Conservation (phyloP, 2,113 vertebrate species). For the Tursiops truncatus region DNA sequence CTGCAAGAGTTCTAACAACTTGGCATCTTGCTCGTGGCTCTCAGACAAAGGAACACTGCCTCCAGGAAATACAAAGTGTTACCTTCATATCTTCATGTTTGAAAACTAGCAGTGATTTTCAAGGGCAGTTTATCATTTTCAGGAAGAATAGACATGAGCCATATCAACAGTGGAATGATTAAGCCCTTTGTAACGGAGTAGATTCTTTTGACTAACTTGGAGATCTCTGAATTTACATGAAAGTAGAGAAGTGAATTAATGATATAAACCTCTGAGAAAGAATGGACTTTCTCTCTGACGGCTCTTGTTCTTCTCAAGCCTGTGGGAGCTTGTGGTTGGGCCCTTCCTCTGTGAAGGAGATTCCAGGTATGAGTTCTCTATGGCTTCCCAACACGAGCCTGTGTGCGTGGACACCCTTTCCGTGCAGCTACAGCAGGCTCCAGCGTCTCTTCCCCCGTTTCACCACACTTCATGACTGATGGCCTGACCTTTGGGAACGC, state of each 20-base stretch:
- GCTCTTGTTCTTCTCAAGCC: background rate
- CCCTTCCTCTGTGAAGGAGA: background rate
- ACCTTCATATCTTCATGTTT: constrained; percentile 61
- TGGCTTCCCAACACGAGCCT: background rate
- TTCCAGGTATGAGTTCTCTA: background rate
- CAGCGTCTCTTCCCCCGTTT: background rate
- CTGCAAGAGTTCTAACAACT: constrained; percentile 61
- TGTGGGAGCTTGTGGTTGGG: background rate
- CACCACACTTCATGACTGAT: fast-evolving
- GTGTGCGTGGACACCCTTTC: fast-evolving
- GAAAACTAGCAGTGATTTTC: constrained; percentile 68
- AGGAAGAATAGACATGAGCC: background rate
- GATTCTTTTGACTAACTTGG: background rate
- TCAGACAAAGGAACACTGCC: constrained; percentile 50
- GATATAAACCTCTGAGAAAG: background rate
- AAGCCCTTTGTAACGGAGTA: background rate
- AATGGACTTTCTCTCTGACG: background rate
- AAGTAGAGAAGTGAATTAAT: background rate
- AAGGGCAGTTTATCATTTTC: constrained; percentile 40
- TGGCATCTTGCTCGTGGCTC: constrained; percentile 58
- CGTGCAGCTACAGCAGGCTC: fast-evolving
- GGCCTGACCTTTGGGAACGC: background rate
- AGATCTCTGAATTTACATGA: background rate
- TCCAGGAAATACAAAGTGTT: constrained; percentile 34
- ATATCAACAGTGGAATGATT: background rate